phyloP scores from a whole-genome alignment of 2,797 vertebrate genomes.

The Leuciscus waleckii region DNA sequence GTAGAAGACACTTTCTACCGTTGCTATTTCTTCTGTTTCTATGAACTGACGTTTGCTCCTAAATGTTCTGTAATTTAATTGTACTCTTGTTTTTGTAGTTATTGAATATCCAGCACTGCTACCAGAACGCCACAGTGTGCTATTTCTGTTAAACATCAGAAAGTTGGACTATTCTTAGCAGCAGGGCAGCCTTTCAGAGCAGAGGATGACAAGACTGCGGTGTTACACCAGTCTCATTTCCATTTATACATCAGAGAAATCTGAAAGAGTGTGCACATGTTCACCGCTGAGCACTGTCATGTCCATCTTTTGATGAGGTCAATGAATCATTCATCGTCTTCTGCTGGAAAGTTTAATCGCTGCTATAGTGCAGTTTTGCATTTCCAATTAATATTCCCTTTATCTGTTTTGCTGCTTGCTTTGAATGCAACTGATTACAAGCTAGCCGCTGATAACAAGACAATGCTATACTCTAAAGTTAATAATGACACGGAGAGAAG shows the following conservation, averaged over 20 bases:
- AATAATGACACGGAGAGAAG: neutral
- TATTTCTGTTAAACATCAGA: constrained; percentile 10
- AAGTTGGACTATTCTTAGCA: neutral
- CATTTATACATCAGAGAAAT: constrained; percentile 30
- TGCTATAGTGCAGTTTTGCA: constrained; percentile 53
- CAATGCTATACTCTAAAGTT: constrained; percentile 11
- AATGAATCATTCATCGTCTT: constrained; percentile 71
- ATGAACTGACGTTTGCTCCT: neutral
- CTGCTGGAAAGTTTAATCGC: constrained; percentile 57
- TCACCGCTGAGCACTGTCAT: constrained; percentile 6
- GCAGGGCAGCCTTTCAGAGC: neutral
- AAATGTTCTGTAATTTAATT: neutral
- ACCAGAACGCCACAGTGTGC: neutral
- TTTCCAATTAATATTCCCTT: constrained; percentile 59
- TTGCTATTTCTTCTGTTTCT: neutral
- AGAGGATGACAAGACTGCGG: neutral
- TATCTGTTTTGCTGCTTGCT: constrained; percentile 57
- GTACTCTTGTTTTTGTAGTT: neutral
- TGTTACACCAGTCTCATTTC: neutral
- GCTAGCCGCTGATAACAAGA: constrained; percentile 56
- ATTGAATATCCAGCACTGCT: too few relatives aligned
- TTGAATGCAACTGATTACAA: constrained; percentile 56
- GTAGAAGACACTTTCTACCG: neutral
- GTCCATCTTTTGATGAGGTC: constrained; percentile 56
- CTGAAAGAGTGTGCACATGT: constrained; percentile 15